Evolutionary conservation across 1,140 invertebrate genomes (phyloP), one percentile per base, ranked within the genome.

Genomic region (Diorhabda sublineata): DNA sequence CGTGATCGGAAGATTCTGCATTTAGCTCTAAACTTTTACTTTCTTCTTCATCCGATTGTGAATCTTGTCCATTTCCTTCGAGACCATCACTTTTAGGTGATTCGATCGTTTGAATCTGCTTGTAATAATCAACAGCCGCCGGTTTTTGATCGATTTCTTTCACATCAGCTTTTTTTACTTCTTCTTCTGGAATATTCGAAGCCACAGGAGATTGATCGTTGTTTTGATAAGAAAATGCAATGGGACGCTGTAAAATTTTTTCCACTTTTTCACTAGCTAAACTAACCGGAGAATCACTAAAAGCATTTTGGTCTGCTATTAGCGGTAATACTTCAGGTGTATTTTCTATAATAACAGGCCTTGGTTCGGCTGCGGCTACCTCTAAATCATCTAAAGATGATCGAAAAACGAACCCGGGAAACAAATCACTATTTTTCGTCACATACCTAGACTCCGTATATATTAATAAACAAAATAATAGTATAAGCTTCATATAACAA

Each of bases 191-290:
- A 26, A 43, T 11, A 2, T 73, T 56, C 42, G 44, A 58, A 45
- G 41, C 45, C 5, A 8, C 26, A 7, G 44, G 26, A 8, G 9
- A 41, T 11, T 56, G 58, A 41, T 66, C 45, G 60, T 68, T 68
- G 45, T 70, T 74, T 67, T 73, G 75, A n/a, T 72, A 77, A 4
- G 74, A 73, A 66, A 77, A 78, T 2, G 74, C 68, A 43, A 74
- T 41, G 7, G 75, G 75, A 42, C 64, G 70, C 56, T 61, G 64
- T 45, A 78, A 64, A 9, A 74, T 63, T 66, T 77, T 77, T 63
- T 73, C 74, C 3, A 75, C 69, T 72, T 75, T 73, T 69, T 73
- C 72, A 70, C 75, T 76, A 11, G 69, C 70, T 5, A 45, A 58
- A 65, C 62, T 72, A 61, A 69, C 58, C 52, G 73, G 69, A 9